Evolutionary conservation across 2,888 invertebrate genomes (phyloP).

Genomic region (Orchesella flavescens): DNA sequence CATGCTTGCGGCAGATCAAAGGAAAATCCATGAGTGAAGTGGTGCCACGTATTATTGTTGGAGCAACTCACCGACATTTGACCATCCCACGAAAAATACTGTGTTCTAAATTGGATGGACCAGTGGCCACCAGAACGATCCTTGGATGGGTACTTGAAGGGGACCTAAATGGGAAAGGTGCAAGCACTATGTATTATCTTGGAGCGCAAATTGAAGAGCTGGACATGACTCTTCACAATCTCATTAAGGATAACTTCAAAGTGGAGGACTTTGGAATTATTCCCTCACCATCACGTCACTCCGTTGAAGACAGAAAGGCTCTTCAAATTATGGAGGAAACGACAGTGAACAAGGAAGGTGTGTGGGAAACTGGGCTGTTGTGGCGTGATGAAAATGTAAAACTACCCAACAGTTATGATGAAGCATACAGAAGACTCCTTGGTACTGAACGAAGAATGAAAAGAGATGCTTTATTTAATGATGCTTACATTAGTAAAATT

Average conservation of each 20-base stretch:
- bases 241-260: not conserved
- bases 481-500: conserved; percentile 51
- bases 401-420: conserved; percentile 24
- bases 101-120: not conserved
- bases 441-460: conserved; percentile 15
- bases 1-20: not conserved
- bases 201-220: not conserved
- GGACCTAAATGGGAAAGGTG: not conserved
- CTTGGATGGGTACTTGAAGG: conserved; percentile 6
- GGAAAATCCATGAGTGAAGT: not conserved
- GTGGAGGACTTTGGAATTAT: conserved; percentile 16
- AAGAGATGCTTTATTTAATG: conserved; percentile 35
- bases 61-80: not conserved
- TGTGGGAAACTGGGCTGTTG: conserved; percentile 62
- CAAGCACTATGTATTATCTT: not conserved
- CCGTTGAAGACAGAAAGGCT: conserved; percentile 15
- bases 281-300: not conserved
- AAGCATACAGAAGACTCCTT: conserved; percentile 25
- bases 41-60: not conserved
- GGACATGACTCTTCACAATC: not conserved
- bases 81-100: not conserved
- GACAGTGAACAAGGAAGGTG: conserved; percentile 9
- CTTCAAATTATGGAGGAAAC: conserved; percentile 17
- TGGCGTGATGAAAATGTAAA: conserved; percentile 48
- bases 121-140: not conserved